Evolutionary conservation across 1,140 invertebrate species (phyloP).

Genomic region (Sogatella furcifera): DNA sequence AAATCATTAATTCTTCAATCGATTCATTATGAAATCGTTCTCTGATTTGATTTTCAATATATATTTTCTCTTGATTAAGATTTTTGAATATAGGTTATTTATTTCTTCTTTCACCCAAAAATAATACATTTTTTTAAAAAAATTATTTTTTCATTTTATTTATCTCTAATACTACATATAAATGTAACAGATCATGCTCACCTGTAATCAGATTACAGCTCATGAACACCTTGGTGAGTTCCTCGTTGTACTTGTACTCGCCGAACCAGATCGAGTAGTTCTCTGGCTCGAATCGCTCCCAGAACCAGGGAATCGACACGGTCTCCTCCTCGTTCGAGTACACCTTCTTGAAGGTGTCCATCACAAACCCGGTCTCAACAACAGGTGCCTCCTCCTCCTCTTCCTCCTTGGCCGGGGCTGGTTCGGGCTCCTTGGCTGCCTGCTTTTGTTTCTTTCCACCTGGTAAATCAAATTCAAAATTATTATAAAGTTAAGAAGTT

Average conservation of each 20-base stretch:
- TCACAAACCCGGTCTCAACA: slow-evolving; percentile 37
- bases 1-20: no score
- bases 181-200: slow-evolving; percentile 26
- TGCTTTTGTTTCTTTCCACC: slow-evolving; percentile 46
- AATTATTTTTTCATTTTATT: no score
- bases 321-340: slow-evolving; percentile 95
- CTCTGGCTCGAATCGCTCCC: slow-evolving; percentile 94
- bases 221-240: slow-evolving; percentile 90
- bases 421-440: slow-evolving; percentile 38
- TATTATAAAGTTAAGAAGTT: no score
- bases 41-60: no score
- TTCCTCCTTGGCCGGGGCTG: slow-evolving; percentile 28
- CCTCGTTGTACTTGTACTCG: slow-evolving; percentile 94
- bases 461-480: no score
- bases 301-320: slow-evolving; percentile 95
- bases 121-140: no score
- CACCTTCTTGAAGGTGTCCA: slow-evolving; percentile 28
- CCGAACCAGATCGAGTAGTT: slow-evolving; percentile 96
- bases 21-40: no score
- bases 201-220: slow-evolving; percentile 88
- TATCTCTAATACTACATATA: no score
- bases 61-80: no score
- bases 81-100: no score
- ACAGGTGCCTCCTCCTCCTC: slow-evolving; percentile 24
- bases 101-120: no score